phyloP scores from a whole-genome alignment of 2,113 vertebrate genomes.

The Seriola dumerili region DNA sequence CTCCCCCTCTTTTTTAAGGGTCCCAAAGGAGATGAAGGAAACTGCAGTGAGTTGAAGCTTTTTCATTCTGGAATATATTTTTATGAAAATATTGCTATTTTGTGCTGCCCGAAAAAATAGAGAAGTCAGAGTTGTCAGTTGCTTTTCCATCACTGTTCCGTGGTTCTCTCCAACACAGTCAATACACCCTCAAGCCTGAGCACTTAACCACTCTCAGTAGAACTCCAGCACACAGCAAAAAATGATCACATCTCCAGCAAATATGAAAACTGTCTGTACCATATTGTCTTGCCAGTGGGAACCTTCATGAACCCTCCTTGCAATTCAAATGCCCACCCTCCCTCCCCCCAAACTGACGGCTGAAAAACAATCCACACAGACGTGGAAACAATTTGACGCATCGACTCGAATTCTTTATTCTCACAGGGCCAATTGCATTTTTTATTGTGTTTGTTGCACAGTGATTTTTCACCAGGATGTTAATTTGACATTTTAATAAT shows the following conservation, averaged over 20 bases:
- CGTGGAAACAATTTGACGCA: conserved; percentile 55
- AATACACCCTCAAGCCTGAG: conserved; percentile 62
- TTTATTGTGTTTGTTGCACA: conserved; percentile 80
- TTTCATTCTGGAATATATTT: conserved; percentile 55
- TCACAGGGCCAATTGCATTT: conserved; percentile 75
- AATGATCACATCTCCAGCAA: conserved; percentile 60
- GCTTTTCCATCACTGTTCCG: conserved; percentile 61
- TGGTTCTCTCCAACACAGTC: conserved; percentile 59
- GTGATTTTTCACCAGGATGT: conserved; percentile 84
- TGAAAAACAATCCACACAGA: conserved; percentile 60
- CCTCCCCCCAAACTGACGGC: conserved; percentile 19
- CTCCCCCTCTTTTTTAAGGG: conserved; percentile 85
- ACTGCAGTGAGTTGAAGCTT: conserved; percentile 85
- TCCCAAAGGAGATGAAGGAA: conserved; percentile 94
- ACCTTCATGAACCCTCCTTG: conserved; percentile 55
- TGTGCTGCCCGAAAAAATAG: conserved; percentile 11
- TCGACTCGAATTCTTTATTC: conserved; percentile 76
- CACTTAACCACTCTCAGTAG: conserved; percentile 66
- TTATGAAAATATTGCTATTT: conserved; percentile 49
- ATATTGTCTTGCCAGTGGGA: conserved; percentile 70
- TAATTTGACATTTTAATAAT: conserved; percentile 89
- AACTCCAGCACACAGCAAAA: conserved; percentile 53
- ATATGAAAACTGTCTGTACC: conserved; percentile 63
- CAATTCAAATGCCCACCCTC: conserved; percentile 38
- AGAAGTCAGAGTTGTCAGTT: conserved; percentile 46